phyloP scores from a whole-genome alignment of 1,140 invertebrate species.

The Lasioglossum baleicum region DNA sequence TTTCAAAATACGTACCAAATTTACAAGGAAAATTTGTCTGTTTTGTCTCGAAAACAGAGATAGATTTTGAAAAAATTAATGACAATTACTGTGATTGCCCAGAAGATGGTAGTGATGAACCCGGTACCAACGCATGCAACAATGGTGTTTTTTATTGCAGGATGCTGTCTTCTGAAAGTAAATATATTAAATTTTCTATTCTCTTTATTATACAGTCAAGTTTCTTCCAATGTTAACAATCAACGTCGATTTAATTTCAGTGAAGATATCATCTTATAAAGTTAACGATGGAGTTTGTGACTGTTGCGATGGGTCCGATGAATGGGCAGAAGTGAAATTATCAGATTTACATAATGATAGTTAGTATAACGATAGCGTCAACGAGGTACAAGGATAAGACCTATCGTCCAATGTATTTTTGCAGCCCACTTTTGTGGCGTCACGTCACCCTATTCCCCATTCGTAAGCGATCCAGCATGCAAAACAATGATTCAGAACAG shows the following conservation, averaged over 20 bases:
- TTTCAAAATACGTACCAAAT: conserved; percentile 73
- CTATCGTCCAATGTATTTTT: no score
- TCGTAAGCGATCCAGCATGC: no score
- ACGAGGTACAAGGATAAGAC: no score
- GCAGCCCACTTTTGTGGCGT: no score
- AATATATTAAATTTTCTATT: conserved; percentile 46
- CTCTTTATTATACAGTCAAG: not conserved
- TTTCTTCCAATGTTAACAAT: conserved; percentile 7
- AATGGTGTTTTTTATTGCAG: conserved; percentile 91
- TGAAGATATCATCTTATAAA: conserved; percentile 83
- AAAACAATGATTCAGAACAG: no score
- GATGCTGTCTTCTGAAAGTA: conserved; percentile 24
- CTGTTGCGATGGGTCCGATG: conserved; percentile 92
- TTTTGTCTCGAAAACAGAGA: conserved; percentile 71
- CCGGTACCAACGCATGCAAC: conserved; percentile 92
- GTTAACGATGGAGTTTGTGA: conserved; percentile 98
- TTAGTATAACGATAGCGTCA: not conserved
- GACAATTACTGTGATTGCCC: conserved; percentile 97
- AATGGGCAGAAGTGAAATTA: conserved; percentile 78
- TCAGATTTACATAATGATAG: conserved; percentile 47
- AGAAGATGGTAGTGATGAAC: conserved; percentile 92
- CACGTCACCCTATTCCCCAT: no score
- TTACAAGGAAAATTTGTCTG: conserved; percentile 75
- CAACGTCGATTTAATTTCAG: conserved; percentile 49
- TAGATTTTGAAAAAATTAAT: conserved; percentile 87